Evolutionary conservation across 1,140 invertebrate genomes (phyloP).

Genomic region (Ostrea denselamellosa): DNA sequence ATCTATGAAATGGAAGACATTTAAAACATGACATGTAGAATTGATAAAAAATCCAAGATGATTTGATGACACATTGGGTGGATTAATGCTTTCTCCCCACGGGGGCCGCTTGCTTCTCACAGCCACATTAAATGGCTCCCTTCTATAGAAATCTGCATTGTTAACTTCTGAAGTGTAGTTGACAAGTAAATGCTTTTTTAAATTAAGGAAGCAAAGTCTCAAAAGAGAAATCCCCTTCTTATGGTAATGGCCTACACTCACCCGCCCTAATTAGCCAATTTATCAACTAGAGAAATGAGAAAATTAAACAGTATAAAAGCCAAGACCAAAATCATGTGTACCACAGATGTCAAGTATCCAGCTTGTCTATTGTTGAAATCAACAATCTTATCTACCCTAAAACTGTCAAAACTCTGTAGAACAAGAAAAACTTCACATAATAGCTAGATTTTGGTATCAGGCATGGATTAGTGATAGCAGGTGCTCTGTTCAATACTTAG

Average conservation of each 20-base stretch:
- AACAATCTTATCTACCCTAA: constrained; percentile 16
- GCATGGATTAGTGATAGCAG: background rate
- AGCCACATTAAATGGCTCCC: background rate
- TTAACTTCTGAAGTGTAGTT: background rate
- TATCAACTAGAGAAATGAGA: background rate
- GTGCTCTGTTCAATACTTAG: background rate
- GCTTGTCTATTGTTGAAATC: constrained; percentile 16
- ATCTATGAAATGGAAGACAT: too few species aligned
- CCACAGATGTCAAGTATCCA: background rate
- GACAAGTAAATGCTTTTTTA: background rate
- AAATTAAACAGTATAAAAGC: constrained; percentile 15
- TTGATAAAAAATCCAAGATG: too few species aligned
- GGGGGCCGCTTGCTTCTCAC: background rate
- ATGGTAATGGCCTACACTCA: background rate
- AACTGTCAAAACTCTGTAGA: background rate
- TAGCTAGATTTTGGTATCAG: background rate
- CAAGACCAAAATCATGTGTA: background rate
- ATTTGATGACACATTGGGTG: background rate
- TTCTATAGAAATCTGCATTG: background rate
- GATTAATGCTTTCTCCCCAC: background rate
- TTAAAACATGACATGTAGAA: too few species aligned
- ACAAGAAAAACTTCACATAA: background rate
- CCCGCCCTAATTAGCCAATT: background rate
- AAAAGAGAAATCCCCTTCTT: background rate
- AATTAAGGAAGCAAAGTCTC: background rate